These are phyloP conservation scores for Nannobrachium achirus DNA, from an alignment of 2,113 vertebrate species.

Conservation along the genomic window DNA sequence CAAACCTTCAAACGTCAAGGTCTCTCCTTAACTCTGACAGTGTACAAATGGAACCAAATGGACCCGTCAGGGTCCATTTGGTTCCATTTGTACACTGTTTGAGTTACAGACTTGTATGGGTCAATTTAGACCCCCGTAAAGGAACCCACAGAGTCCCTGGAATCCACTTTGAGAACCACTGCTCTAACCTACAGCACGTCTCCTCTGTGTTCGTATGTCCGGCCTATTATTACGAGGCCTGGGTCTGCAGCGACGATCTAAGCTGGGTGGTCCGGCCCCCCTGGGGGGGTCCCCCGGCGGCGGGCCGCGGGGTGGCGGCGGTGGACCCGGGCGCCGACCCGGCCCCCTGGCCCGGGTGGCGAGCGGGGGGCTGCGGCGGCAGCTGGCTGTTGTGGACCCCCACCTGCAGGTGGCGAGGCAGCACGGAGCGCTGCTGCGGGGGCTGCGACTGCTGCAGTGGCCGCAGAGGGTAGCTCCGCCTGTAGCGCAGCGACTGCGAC, in stretches of 20 bases:
- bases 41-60: too few relatives aligned
- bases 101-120: too few relatives aligned
- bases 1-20: too few relatives aligned
- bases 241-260: slow-evolving; percentile 27
- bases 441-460: slow-evolving; percentile 31
- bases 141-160: too few relatives aligned
- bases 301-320: slow-evolving; percentile 33
- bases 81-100: too few relatives aligned
- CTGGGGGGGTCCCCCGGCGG: not conserved
- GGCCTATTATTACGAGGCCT: slow-evolving; percentile 4
- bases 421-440: slow-evolving; percentile 36
- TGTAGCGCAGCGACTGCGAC: slow-evolving; percentile 77
- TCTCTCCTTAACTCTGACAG: too few relatives aligned
- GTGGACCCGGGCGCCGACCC: slow-evolving; percentile 26
- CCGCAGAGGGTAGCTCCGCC: slow-evolving; percentile 38
- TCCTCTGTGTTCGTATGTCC: slow-evolving; percentile 2
- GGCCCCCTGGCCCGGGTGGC: not conserved
- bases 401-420: slow-evolving; percentile 76
- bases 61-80: too few relatives aligned
- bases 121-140: too few relatives aligned
- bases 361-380: slow-evolving; percentile 2
- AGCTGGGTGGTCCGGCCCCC: slow-evolving; percentile 19
- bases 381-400: slow-evolving; percentile 40
- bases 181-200: slow-evolving; percentile 11
- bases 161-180: too few relatives aligned